Conservation (phyloP, 2,797 vertebrate genomes). For the Borostomias antarcticus region DNA sequence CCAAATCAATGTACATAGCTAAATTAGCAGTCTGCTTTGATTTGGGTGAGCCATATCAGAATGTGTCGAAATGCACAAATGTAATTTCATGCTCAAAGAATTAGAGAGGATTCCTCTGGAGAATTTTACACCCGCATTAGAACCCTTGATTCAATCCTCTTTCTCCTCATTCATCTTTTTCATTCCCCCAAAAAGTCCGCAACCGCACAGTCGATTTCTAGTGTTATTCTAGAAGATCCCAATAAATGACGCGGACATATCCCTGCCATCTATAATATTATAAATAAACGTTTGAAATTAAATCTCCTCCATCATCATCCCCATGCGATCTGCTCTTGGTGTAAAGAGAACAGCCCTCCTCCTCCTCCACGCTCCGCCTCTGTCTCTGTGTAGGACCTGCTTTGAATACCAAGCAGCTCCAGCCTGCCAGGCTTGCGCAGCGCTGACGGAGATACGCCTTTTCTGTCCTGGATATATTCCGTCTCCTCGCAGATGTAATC, state of each 20-base stretch:
- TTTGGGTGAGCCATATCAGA: too few relatives aligned
- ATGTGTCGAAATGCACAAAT: conserved; percentile 19
- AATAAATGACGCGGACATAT: conserved; percentile 24
- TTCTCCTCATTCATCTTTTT: conserved; percentile 6
- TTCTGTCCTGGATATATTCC: conserved; percentile 35
- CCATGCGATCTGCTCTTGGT: conserved; percentile 41
- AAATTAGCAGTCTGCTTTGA: too few relatives aligned
- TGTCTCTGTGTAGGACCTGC: conserved; percentile 64
- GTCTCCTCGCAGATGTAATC: conserved; percentile 49
- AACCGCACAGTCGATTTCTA: conserved; percentile 10
- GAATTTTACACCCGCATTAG: conserved; percentile 9
- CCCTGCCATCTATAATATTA: conserved; percentile 20
- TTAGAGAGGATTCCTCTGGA: background rate
- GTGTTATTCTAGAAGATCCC: background rate
- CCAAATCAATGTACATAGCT: background rate
- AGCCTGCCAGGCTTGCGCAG: background rate
- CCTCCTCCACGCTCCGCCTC: conserved; percentile 41
- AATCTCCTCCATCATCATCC: conserved; percentile 25
- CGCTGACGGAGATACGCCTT: conserved; percentile 36
- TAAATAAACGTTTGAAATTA: too few relatives aligned
- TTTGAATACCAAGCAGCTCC: conserved; percentile 74
- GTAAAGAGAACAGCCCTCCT: conserved; percentile 43
- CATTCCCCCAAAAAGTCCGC: background rate
- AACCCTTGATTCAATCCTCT: conserved; percentile 15
- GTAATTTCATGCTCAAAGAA: conserved; percentile 8